Base-by-base conservation (phyloP, 2,113 vertebrate species). In the Leptosomus discolor region DNA sequence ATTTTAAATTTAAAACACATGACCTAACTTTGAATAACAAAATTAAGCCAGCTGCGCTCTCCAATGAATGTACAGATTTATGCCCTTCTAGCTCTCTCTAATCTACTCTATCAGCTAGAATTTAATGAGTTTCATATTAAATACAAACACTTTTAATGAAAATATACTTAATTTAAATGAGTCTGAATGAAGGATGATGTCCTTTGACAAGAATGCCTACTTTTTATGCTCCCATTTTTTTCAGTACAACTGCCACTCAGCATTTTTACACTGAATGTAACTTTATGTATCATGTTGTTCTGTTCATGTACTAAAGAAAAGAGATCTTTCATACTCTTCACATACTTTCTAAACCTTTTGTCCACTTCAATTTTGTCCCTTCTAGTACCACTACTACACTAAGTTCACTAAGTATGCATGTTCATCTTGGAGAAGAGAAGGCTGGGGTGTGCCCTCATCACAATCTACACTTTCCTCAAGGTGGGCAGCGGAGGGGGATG, bases 401-500 rank as follows among this genome's bases (percentile, higher is more conserved):
- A 83, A 79, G 50, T 30, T 32, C 12, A 89, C 3, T 13, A 22
- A 39, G 12, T 10, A 21, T 19, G 14, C 6, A 32, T 4, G 5
- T 27, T 74, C n/a, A 80, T 41, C 16, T 45, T 50, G 24, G 9
- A 77, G 11, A 53, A n/a, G 32, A 46, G 23, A 43, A 45, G 34
- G 56, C 65, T 60, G 54, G 43, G 48, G 12, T 12, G 26, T 45
- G 46, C 45, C 57, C 26, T 51, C 16, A 24, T 21, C 11, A 3
- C 16, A 39, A 15, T 23, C n/a, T 12, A 15, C 75, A 39, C 2
- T n/a, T 56, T 41, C 24, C 30, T 56, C 10, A 17, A 7, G 10
- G 13, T 1, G 11, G 23, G 9, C 39, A 29, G 29, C 1, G 1
- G 15, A 69, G 20, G 37, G 9, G 18, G 6, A 61, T 29, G 19